These are phyloP conservation scores for Australoheros facetus DNA, from an alignment of 2,797 vertebrate genomes.

Conservation along the genomic window DNA sequence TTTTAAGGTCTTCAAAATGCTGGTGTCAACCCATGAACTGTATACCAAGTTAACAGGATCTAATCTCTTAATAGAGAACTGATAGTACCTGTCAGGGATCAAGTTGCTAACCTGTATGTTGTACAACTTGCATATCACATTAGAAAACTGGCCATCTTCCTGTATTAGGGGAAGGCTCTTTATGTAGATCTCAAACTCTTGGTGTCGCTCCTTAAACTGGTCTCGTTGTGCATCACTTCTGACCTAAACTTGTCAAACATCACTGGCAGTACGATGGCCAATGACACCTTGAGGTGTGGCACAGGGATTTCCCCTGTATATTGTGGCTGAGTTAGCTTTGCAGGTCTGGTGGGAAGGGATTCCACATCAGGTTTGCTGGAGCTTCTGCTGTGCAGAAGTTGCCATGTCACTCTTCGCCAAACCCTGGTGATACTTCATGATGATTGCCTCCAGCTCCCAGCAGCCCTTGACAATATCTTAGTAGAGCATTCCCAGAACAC, in stretches of 20 bases:
- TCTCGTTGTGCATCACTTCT: not conserved
- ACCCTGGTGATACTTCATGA: not conserved
- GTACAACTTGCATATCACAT: not conserved
- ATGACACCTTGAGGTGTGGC: not conserved
- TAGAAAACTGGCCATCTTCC: not conserved
- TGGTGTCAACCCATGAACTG: not conserved
- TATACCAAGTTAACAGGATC: not conserved
- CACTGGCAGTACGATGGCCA: not conserved
- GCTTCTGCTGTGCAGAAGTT: not conserved
- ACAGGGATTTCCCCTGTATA: not conserved
- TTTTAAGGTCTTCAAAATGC: not conserved
- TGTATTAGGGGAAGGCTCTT: not conserved
- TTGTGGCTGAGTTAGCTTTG: not conserved
- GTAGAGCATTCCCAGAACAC: not conserved
- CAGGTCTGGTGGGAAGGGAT: not conserved
- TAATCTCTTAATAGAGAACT: constrained; percentile 8
- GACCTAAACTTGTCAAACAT: not conserved
- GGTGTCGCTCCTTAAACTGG: not conserved
- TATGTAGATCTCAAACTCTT: constrained; percentile 1
- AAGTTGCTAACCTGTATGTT: not conserved
- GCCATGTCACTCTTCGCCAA: not conserved
- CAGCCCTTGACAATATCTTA: not conserved
- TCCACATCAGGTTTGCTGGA: not conserved
- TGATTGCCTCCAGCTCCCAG: not conserved
- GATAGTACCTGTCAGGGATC: not conserved